A percentile compares a stretch with the other conserved stretches of the same genome.
phyloP scores from a whole-genome alignment of 2,888 invertebrate genomes.

The Cephus spinipes region DNA sequence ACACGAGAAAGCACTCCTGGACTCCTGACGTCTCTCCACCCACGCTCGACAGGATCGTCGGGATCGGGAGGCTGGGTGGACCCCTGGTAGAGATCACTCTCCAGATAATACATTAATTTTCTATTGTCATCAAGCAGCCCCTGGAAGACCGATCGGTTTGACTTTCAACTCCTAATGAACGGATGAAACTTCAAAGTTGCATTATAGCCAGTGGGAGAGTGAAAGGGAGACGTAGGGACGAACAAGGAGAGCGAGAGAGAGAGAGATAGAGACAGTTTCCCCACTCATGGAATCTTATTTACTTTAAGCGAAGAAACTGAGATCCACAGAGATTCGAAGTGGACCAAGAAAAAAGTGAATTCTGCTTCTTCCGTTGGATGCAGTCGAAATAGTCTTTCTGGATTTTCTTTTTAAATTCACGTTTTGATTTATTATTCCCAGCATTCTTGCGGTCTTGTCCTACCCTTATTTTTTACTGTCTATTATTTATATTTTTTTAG shows the following conservation, averaged over 20 bases:
- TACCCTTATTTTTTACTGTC: not conserved
- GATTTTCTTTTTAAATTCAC: not conserved
- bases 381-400: not conserved
- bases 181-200: conserved; percentile 29
- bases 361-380: not conserved
- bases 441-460: not conserved
- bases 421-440: not conserved
- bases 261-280: not conserved
- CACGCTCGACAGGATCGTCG: conserved; percentile 31
- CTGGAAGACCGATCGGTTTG: conserved; percentile 47
- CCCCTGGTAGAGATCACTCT: conserved; percentile 46
- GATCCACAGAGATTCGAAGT: not conserved
- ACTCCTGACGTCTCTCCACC: conserved; percentile 53
- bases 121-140: conserved; percentile 51
- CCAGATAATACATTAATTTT: conserved; percentile 63
- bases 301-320: not conserved
- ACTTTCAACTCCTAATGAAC: conserved; percentile 16
- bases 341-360: not conserved
- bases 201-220: not conserved
- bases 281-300: not conserved
- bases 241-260: not conserved
- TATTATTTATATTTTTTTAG: not conserved
- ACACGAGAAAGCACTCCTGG: conserved; percentile 66
- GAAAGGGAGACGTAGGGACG: not conserved
- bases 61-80: conserved; percentile 27